Evolutionary conservation across 1,140 invertebrate genomes (phyloP), one percentile per base, ranked within the genome.

Genomic region (Scaptomyza pallida): DNA sequence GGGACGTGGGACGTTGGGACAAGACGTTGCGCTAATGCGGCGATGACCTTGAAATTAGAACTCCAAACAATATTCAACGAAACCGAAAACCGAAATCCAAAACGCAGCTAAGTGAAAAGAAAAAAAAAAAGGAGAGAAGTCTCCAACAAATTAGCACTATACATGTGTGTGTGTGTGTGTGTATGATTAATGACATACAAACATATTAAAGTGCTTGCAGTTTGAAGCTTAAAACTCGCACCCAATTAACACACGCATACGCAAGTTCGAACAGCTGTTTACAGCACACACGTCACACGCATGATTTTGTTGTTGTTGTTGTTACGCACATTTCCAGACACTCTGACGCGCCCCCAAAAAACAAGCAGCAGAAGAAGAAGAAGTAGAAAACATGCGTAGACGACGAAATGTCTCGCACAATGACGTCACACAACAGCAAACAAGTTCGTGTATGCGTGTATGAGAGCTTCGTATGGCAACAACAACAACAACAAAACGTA

Each of bases 341-440:
- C 23, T n/a, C n/a, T 60, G 78, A 82, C 78, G 74, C 74, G 78
- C 78, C 78, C 78, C 78, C 78, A 72, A 56, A 76, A 56, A 65
- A 19, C 12, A n/a, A n/a, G n/a, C n/a, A n/a, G n/a, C n/a, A n/a
- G 6, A 62, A 44, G 45, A 33, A 55, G 16, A 37, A n/a, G 33
- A 33, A 75, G 56, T 23, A 59, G 8, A 41, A 55, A 72, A 70
- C 43, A 57, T 80, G 77, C 77, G 77, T 78, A 78, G 63, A 74
- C 69, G 56, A 78, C 70, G 78, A 74, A 81, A 70, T 59, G 62
- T 43, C 62, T 41, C 19, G 6, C 26, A 21, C 3, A 37, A 57
- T 81, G 78, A 81, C 78, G 78, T 81, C 78, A 81, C 74, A n/a
- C n/a, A n/a, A n/a, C n/a, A 17, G 23, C 57, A 76, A 82, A 83